phyloP scores from a whole-genome alignment of 2,888 invertebrate genomes.

The Mechanitis messenoides region DNA sequence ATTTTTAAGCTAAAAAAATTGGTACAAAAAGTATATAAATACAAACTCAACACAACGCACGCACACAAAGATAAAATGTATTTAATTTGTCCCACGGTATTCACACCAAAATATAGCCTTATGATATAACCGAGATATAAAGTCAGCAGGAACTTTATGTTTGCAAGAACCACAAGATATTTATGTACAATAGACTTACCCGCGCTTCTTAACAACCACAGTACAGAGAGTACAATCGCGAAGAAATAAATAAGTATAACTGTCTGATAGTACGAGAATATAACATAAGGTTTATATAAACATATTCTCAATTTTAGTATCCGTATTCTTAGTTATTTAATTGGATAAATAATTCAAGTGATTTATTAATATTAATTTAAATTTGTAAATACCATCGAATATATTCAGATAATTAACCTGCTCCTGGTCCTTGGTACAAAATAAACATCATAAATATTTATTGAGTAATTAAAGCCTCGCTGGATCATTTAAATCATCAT shows the following conservation, averaged over 20 bases:
- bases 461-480: too few species aligned
- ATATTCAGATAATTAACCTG: too few species aligned
- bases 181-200: slow-evolving; percentile 38
- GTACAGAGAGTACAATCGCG: slow-evolving; percentile 36
- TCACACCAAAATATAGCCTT: slow-evolving; percentile 14
- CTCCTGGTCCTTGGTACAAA: too few species aligned
- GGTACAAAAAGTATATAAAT: too few species aligned
- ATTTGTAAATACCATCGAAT: slow-evolving; percentile 2
- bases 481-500: too few species aligned
- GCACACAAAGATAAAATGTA: too few species aligned
- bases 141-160: slow-evolving; percentile 46
- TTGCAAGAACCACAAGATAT: slow-evolving; percentile 47
- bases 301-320: slow-evolving; percentile 49
- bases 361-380: slow-evolving; percentile 24
- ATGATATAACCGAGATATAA: slow-evolving; percentile 47
- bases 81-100: neutral
- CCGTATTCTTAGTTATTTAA: slow-evolving; percentile 25
- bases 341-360: too few species aligned
- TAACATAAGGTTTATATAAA: slow-evolving; percentile 48
- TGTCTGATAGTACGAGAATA: slow-evolving; percentile 54
- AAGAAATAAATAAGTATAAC: slow-evolving; percentile 65
- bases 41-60: too few species aligned
- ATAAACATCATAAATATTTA: too few species aligned
- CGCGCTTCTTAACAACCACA: slow-evolving; percentile 25
- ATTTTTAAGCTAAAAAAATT: too few species aligned